Base-by-base conservation (phyloP, 2,797 vertebrate species). In the Danio tinwini region DNA sequence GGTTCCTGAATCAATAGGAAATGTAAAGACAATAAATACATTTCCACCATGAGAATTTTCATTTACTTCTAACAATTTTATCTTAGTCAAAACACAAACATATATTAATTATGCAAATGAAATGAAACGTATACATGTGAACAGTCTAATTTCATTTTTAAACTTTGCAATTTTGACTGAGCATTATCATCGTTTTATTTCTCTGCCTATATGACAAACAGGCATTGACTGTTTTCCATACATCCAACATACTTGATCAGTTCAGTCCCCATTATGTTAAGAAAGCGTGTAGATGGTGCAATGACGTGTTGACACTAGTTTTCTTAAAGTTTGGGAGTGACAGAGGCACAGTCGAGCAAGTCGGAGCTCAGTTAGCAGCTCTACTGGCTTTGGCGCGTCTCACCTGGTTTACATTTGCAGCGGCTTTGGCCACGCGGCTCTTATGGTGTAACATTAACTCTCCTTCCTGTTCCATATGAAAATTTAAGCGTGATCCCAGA, bases 351-450 rank as follows among this genome's bases (percentile, higher is more conserved):
- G 78, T 55, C 80, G 78, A 81, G 63, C 10, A 37, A 65, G 53
- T 74, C 75, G 1, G 37, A 39, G 61, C 40, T 29, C 29, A 29
- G 13, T 47, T 8, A 80, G 84, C 44, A 63, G 82, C 81, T 47
- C 55, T 72, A 83, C 84, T 69, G 81, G 55, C 70, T 72, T 61
- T 49, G 62, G 77, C 64, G 81, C 42, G 45, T 78, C 84, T 83
- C 92, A 93, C 89, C 93, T 93, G 92, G 83, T 92, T 93, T 86
- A 85, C 85, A 92, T 93, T 91, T 92, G 87, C 83, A 71, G 88
- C 81, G 76, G 84, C 87, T 86, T 75, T 74, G 86, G 85, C 85
- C 77, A 76, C 73, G 84, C 78, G 16, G 71, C 81, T 67, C 88
- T 90, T 88, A 83, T 83, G 87, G 87, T 88, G 88, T 91, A 90